Evolutionary conservation across 2,888 invertebrate species (phyloP).

Genomic region (Drosophila monieri): DNA sequence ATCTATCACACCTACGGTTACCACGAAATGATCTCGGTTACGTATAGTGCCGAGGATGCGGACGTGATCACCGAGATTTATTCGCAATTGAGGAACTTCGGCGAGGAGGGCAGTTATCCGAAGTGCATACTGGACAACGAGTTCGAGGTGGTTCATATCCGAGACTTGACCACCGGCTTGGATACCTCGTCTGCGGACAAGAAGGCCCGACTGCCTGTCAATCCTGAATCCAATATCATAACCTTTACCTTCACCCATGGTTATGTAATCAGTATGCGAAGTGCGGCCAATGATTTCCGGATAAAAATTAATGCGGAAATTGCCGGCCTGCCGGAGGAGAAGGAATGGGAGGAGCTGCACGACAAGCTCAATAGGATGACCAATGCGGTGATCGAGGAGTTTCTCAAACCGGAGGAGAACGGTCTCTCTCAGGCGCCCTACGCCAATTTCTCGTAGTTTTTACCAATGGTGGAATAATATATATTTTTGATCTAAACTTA

Average conservation of each 20-base stretch:
- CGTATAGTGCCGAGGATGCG: constrained; percentile 92
- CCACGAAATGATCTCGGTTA: constrained; percentile 93
- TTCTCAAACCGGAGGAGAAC: constrained; percentile 89
- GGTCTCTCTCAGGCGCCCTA: neutral
- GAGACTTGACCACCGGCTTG: constrained; percentile 93
- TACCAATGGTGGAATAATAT: neutral
- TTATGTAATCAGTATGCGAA: constrained; percentile 93
- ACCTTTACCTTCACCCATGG: constrained; percentile 96
- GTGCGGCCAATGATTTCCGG: constrained; percentile 98
- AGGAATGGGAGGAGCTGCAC: constrained; percentile 87
- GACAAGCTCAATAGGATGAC: constrained; percentile 89
- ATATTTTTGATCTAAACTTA: too few relatives aligned
- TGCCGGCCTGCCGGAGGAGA: constrained; percentile 88
- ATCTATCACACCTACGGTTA: constrained; percentile 95
- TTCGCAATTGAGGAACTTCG: constrained; percentile 90
- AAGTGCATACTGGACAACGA: constrained; percentile 86
- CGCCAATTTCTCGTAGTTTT: neutral
- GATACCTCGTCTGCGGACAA: constrained; percentile 89
- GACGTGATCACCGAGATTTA: constrained; percentile 90
- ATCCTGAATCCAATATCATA: constrained; percentile 92
- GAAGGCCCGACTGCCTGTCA: constrained; percentile 89
- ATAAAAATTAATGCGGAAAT: constrained; percentile 98
- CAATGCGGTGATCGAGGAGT: constrained; percentile 90
- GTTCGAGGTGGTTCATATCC: constrained; percentile 88
- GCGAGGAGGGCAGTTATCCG: constrained; percentile 88